Evolutionary conservation across 2,888 invertebrate genomes (phyloP).

Genomic region (Drosophila buzzatii): DNA sequence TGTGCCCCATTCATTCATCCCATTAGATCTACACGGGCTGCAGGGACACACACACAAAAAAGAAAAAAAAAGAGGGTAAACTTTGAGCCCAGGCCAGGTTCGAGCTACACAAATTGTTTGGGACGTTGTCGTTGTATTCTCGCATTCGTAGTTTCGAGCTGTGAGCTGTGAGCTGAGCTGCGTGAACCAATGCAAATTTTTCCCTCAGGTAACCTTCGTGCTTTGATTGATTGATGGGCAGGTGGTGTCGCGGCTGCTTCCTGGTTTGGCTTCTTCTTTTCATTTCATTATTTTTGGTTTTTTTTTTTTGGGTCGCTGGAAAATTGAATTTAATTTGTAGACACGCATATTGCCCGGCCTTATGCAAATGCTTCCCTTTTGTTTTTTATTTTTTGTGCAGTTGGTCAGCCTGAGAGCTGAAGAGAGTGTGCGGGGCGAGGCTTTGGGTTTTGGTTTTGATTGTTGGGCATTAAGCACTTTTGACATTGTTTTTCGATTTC

Average conservation of each 20-base stretch:
- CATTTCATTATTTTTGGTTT: not conserved
- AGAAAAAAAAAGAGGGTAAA: constrained; percentile 12
- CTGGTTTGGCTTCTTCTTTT: constrained; percentile 22
- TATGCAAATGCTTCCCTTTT: constrained; percentile 67
- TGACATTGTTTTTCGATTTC: constrained; percentile 73
- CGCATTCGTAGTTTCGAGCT: constrained; percentile 18
- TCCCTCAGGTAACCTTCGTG: constrained; percentile 79
- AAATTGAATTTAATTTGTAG: constrained; percentile 80
- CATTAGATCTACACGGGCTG: constrained; percentile 42
- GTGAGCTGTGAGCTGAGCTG: constrained; percentile 45
- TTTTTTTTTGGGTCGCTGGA: constrained; percentile 23
- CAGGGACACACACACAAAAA: constrained; percentile 1
- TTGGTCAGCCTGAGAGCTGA: constrained; percentile 30
- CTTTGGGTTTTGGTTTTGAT: constrained; percentile 53
- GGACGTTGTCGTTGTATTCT: constrained; percentile 39
- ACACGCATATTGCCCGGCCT: constrained; percentile 61
- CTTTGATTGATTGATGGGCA: constrained; percentile 78
- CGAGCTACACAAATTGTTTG: constrained; percentile 69
- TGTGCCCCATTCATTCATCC: constrained; percentile 50
- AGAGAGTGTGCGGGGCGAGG: not conserved
- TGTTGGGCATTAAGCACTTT: constrained; percentile 71
- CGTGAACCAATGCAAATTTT: constrained; percentile 77
- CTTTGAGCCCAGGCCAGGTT: constrained; percentile 28
- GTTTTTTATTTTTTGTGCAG: constrained; percentile 11
- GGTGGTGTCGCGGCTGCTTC: constrained; percentile 52